Base-by-base conservation (phyloP, 2,113 vertebrate species). In the Panthera tigris region DNA sequence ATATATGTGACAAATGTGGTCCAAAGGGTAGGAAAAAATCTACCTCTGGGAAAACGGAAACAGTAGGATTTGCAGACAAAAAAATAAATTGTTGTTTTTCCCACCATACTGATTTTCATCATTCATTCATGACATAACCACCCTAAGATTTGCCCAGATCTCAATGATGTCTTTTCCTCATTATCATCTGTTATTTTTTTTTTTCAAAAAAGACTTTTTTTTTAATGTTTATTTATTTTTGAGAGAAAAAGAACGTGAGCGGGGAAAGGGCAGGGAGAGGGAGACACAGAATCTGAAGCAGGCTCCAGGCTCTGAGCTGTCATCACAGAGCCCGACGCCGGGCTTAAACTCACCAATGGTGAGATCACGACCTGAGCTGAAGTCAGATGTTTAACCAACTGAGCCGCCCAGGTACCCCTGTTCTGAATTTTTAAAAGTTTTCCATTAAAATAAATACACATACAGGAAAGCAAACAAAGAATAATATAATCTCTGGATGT, bases 321-420 rank as follows among this genome's bases (percentile, higher is more conserved):
- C 57, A 8, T 7, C 21, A 61, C 57, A 23, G 57, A 61, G 7
- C 57, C 8, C 8, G 0, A 61, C 0, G 21, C 2, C 0, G 21
- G 57, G 57, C 21, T 61, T 23, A 21, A 61, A 61, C 57, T 61
- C 57, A 61, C 21, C 8, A 61, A 25, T 21, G 21, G 1, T 61
- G 57, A 61, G 57, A 61, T 61, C 57, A 61, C 0, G 21, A 61
- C 7, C 57, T 25, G 57, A 61, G 18, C 57, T 21, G 2, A 7
- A 23, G 57, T 61, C 57, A 61, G 21, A 61, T 3, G 57, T 61
- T 61, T 61, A 61, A 61, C 57, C 57, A 61, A 61, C 57, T 23
- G 21, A 61, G 3, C 57, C 21, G 3, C 57, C 55, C 57, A 9
- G 57, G 7, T 21, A 23, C 57, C 57, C 57, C 21, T 76, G 9